Conservation (phyloP, 2,888 invertebrate genomes). For the Lingula anatina region DNA sequence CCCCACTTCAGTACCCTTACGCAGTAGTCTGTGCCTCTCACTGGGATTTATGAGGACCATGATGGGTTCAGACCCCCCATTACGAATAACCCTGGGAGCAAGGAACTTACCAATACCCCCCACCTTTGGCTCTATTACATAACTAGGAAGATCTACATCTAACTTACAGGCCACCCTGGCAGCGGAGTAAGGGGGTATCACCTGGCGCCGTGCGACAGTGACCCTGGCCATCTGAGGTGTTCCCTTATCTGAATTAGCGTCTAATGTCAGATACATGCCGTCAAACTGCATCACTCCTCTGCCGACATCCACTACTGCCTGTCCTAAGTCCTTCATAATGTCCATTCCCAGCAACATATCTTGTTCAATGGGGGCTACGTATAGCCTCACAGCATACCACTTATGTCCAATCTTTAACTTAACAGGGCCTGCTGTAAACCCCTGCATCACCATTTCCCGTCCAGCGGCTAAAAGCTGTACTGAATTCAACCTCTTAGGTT, state of each 20-base stretch:
- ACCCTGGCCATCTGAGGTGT: slow-evolving; percentile 6
- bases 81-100: slow-evolving; percentile 6
- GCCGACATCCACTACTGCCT: slow-evolving; percentile 2
- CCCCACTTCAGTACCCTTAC: slow-evolving; percentile 4
- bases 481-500: slow-evolving; percentile 6
- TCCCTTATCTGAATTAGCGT: background rate
- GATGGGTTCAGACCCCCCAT: slow-evolving; percentile 1
- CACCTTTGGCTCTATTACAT: slow-evolving; percentile 6
- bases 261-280: background rate
- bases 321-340: slow-evolving; percentile 4
- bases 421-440: slow-evolving; percentile 7
- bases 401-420: too few relatives aligned
- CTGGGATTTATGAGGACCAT: slow-evolving; percentile 7
- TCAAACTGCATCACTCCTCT: slow-evolving; percentile 2
- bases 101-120: slow-evolving; percentile 2
- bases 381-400: slow-evolving; percentile 4
- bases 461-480: slow-evolving; percentile 11
- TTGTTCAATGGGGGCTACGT: slow-evolving; percentile 14
- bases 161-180: slow-evolving; percentile 4
- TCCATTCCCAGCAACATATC: slow-evolving; percentile 14
- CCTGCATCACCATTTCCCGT: slow-evolving; percentile 8
- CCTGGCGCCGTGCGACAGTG: background rate
- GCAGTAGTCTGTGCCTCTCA: slow-evolving; percentile 3
- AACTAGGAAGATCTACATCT: slow-evolving; percentile 1
- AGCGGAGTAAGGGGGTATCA: slow-evolving; percentile 11